Percentiles rank a stretch among this genome's conserved stretches.
Evolutionary conservation across 2,113 vertebrate species (phyloP).

Genomic region (Albula goreensis): DNA sequence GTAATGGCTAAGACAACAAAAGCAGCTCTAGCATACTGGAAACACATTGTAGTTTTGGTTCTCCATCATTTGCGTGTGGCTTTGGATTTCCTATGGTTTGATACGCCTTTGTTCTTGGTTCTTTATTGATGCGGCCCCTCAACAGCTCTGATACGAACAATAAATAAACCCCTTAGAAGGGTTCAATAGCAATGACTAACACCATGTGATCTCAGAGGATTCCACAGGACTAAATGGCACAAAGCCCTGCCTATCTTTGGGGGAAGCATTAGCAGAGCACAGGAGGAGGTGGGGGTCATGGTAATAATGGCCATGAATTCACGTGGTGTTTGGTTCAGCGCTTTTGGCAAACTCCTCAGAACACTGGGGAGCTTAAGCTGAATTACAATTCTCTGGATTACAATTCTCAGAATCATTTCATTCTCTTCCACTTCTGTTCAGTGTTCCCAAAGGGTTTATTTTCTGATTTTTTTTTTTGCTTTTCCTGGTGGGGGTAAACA

Average conservation of each 20-base stretch:
- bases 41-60: not conserved
- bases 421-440: no score
- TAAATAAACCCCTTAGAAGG: not conserved
- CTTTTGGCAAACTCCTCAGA: not conserved
- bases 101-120: not conserved
- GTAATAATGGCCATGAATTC: not conserved
- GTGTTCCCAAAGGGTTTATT: no score
- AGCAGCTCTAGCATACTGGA: no score
- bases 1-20: not conserved
- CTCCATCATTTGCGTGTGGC: not conserved
- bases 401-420: no score
- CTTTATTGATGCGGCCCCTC: conserved; percentile 8
- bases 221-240: not conserved
- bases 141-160: not conserved
- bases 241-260: not conserved
- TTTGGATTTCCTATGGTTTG: not conserved
- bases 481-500: no score
- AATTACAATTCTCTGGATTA: not conserved
- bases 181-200: not conserved
- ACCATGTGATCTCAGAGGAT: not conserved
- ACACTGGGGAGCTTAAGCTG: not conserved
- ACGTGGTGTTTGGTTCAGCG: not conserved
- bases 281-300: not conserved
- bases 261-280: not conserved
- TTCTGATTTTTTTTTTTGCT: no score